Evolutionary conservation across 2,888 invertebrate species (phyloP).

Genomic region (Lochmaea capreae): DNA sequence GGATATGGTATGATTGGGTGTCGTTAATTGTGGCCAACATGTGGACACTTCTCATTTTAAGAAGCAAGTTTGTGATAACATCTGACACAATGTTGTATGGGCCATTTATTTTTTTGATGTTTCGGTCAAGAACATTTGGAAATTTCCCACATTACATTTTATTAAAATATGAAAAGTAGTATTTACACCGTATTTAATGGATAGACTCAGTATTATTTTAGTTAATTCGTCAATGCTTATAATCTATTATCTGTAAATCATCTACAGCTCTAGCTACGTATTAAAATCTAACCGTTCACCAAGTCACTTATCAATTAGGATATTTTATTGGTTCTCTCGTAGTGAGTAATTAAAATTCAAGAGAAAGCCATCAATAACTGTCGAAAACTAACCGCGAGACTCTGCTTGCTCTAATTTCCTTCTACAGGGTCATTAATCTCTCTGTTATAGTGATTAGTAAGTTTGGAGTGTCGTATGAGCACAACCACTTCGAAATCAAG

Average conservation of each 20-base stretch:
- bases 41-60: too few species aligned
- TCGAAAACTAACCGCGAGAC: constrained; percentile 11
- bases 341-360: constrained; percentile 20
- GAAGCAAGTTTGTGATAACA: too few species aligned
- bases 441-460: neutral
- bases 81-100: too few species aligned
- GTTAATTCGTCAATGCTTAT: neutral
- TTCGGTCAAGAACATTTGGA: too few species aligned
- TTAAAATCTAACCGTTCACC: constrained; percentile 2
- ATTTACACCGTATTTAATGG: too few species aligned
- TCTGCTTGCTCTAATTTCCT: constrained; percentile 9
- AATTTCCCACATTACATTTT: too few species aligned
- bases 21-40: too few species aligned
- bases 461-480: neutral
- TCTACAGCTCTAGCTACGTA: neutral
- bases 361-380: constrained; percentile 11
- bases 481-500: neutral
- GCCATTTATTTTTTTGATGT: too few species aligned
- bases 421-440: constrained; percentile 14
- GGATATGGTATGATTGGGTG: too few species aligned
- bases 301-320: constrained; percentile 15
- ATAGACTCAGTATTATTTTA: too few species aligned
- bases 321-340: constrained; percentile 17
- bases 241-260: neutral
- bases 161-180: too few species aligned